Conservation (phyloP, 2,888 invertebrate genomes). For the Chymomyza fuscimana region DNA sequence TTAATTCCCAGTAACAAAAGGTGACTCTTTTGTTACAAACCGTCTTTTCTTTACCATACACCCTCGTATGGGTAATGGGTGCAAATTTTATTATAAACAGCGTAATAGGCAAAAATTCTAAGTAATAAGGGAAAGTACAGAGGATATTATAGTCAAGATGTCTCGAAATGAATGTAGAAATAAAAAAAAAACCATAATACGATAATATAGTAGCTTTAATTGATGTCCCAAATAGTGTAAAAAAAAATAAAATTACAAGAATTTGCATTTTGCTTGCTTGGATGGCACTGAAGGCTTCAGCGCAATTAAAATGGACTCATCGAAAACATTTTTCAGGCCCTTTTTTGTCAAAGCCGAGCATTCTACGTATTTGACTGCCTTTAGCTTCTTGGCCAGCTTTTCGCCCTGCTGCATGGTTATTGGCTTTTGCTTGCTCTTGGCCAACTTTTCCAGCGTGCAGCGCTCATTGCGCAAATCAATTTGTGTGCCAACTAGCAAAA, state of each 20-base stretch:
- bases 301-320: conserved; percentile 98
- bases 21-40: no score
- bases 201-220: no score
- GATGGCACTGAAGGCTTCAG: conserved; percentile 98
- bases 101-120: no score
- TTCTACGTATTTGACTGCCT: conserved; percentile 99
- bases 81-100: no score
- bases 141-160: no score
- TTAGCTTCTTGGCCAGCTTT: conserved; percentile 97
- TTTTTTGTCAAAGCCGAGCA: conserved; percentile 99
- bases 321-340: conserved; percentile 99
- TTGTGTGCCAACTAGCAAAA: conserved; percentile 97
- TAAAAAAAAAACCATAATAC: no score
- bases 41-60: no score
- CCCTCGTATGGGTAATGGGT: no score
- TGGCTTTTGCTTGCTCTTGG: conserved; percentile 99
- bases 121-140: no score
- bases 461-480: conserved; percentile 98
- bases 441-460: conserved; percentile 96
- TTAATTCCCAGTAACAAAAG: no score
- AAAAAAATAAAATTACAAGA: conserved; percentile 83
- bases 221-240: no score
- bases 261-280: conserved; percentile 92
- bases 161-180: no score
- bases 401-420: conserved; percentile 98